Percentiles rank a stretch among this genome's conserved stretches.
Conservation (phyloP, 2,113 vertebrate species). For the Rhagologus leucostigma region DNA sequence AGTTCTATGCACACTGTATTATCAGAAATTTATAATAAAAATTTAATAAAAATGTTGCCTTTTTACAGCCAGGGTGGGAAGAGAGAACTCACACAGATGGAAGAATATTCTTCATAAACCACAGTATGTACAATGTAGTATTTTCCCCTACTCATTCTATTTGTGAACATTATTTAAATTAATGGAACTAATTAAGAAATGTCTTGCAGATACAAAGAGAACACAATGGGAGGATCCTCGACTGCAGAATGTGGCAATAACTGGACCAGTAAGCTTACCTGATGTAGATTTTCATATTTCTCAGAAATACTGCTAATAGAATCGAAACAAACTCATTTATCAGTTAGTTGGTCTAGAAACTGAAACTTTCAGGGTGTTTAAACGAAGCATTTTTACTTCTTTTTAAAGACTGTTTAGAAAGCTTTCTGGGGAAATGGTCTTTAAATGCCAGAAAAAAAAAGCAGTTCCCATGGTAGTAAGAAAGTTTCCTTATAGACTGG, state of each 20-base stretch:
- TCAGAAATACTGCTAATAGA: not conserved
- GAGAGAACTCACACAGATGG: slow-evolving; percentile 92
- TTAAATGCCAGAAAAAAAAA: not conserved
- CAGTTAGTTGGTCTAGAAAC: not conserved
- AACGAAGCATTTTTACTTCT: not conserved
- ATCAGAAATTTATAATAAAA: not conserved
- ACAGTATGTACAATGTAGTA: slow-evolving; percentile 78
- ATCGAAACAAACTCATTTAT: not conserved
- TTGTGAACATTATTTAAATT: not conserved
- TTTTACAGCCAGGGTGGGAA: slow-evolving; percentile 91
- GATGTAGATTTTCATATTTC: not conserved
- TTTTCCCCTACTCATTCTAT: not conserved
- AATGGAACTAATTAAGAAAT: not conserved
- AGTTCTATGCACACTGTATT: not conserved
- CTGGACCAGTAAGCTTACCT: slow-evolving; percentile 87
- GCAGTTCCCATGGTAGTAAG: not conserved
- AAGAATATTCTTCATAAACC: slow-evolving; percentile 95
- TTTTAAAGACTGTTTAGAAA: not conserved
- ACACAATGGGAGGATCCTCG: slow-evolving; percentile 98
- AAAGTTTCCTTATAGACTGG: not conserved
- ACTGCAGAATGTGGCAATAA: slow-evolving; percentile 88
- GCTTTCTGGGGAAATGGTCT: not conserved
- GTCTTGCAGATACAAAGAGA: slow-evolving; percentile 83
- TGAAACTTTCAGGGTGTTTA: not conserved
- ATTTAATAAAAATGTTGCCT: not conserved